phyloP scores from a whole-genome alignment of 2,113 vertebrate species.

The Sporophila hypoxantha region DNA sequence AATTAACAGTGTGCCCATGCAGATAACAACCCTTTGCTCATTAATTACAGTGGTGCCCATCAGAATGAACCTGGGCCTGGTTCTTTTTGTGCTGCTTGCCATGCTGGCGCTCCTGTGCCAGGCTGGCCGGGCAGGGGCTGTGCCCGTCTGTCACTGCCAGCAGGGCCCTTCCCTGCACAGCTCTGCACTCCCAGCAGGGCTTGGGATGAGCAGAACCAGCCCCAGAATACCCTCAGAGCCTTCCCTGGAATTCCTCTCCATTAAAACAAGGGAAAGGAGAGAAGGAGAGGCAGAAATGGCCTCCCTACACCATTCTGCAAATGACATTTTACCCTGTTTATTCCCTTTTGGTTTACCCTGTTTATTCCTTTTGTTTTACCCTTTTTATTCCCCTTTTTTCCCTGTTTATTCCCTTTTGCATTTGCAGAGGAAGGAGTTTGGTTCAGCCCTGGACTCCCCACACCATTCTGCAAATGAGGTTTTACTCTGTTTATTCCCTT shows the following conservation, averaged over 20 bases:
- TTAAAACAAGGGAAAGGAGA: neutral
- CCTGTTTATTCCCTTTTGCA: neutral
- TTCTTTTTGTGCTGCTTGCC: too few relatives aligned
- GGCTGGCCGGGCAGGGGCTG: neutral
- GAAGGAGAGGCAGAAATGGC: neutral
- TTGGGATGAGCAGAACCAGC: neutral
- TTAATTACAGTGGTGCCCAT: too few relatives aligned
- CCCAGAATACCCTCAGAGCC: neutral
- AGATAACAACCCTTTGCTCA: too few relatives aligned
- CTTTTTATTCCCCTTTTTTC: neutral
- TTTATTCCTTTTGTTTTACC: neutral
- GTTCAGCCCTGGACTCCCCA: neutral
- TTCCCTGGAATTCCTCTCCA: neutral
- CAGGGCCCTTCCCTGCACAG: neutral
- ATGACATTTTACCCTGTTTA: neutral
- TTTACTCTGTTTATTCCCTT: neutral
- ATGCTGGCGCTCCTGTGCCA: slow-evolving; percentile 11
- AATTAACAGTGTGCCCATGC: too few relatives aligned
- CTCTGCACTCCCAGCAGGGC: neutral
- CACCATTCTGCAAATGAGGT: neutral
- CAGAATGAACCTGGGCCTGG: too few relatives aligned
- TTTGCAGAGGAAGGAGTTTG: neutral
- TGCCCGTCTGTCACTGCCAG: slow-evolving; percentile 11
- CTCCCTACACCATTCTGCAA: neutral
- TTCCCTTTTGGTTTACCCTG: neutral